Percentiles rank a stretch among this genome's conserved stretches.
These are phyloP conservation scores for Gorilla gorilla DNA, from an alignment of 2,113 vertebrate genomes.

Conservation along the genomic window DNA sequence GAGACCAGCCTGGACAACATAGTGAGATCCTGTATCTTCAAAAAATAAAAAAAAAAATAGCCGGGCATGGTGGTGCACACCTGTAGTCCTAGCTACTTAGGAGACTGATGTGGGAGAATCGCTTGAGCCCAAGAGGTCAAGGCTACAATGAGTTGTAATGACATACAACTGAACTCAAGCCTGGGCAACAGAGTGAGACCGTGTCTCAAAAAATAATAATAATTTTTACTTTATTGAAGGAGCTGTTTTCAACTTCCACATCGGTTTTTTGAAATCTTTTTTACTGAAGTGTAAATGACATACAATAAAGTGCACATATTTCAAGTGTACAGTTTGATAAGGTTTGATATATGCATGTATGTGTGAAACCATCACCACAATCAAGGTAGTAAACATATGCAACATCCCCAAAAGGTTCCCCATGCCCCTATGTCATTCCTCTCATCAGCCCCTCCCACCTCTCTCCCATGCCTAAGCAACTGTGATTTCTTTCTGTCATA, in stretches of 20 bases:
- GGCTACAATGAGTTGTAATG: background rate
- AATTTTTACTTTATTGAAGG: conserved; percentile 2
- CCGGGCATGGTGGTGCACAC: background rate
- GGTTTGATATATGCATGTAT: background rate
- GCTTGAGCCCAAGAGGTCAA: background rate
- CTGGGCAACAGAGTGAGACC: background rate
- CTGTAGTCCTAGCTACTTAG: background rate
- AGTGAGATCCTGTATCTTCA: background rate
- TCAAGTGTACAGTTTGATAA: background rate
- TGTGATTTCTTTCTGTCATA: background rate
- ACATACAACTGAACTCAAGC: background rate
- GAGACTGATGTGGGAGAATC: background rate
- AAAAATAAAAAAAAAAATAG: background rate
- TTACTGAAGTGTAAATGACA: background rate
- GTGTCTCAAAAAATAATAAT: background rate
- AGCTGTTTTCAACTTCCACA: background rate
- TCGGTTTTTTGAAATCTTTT: background rate
- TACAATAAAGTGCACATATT: background rate
- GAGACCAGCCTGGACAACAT: background rate
- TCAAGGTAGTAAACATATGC: background rate
- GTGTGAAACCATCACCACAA: background rate
- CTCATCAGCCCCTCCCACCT: background rate
- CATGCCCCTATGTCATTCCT: background rate
- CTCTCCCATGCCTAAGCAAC: background rate
- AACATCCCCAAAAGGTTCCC: background rate